Base-by-base conservation (phyloP, 2,888 invertebrate species). In the Agrochola lota region DNA sequence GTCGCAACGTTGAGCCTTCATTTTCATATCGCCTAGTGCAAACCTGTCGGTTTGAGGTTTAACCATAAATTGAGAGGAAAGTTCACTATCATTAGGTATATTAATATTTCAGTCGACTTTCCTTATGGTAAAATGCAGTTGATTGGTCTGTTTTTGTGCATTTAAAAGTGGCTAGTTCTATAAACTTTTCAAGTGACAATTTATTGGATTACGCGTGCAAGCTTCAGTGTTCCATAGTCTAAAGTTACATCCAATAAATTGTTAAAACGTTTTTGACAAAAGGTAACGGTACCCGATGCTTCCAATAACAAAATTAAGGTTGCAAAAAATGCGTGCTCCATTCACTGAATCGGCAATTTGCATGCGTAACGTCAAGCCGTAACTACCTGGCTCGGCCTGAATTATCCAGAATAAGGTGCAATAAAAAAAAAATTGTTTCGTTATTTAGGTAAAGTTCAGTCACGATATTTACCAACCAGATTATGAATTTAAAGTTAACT, bases 331-430 rank as follows among this genome's bases (percentile, higher is more conserved):
- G 86, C 88, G 87, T 85, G 86, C 88, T 84, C 87, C 88, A 85
- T 92, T 90, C 90, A 88, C 85, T 87, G 90, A 91, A 92, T 92
- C 90, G 89, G 86, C 92, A 90, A 95, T 95, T 94, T 94, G 92
- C 93, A 95, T 94, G 92, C 93, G 92, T 92, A 93, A 94, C 92
- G 90, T 91, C 92, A 91, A 91, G 90, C 90, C 89, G 89, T 93
- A 92, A 94, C 91, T 91, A 92, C 93, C 90, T 91, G 90, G 90
- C 87, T 89, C 88, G 90, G 87, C 87, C 90, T 87, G 89, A 93
- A 94, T 94, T 92, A 93, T 93, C 90, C 91, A 87, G 91, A 91
- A 93, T 92, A 92, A 92, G 91, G 90, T 88, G 91, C 87, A 89
- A 91, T 93, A 93, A n/a, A n/a, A n/a, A n/a, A n/a, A n/a, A n/a